Percentiles rank a stretch among this genome's conserved stretches.
Conservation (phyloP, 2,888 invertebrate genomes). For the Uloborus plumipes region DNA sequence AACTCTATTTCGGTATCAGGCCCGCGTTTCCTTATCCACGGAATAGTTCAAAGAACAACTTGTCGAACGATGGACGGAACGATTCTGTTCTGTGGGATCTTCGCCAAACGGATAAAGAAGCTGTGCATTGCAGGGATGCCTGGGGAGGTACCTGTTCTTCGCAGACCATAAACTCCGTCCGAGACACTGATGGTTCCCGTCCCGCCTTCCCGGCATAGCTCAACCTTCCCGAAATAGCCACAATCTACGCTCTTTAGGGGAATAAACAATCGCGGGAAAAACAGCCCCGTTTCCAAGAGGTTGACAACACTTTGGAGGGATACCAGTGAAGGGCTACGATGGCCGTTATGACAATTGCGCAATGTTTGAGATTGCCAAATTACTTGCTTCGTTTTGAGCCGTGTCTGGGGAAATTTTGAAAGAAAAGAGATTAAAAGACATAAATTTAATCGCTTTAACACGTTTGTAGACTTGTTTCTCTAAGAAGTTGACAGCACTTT, state of each 20-base stretch:
- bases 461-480: too few relatives aligned
- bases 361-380: too few relatives aligned
- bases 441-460: too few relatives aligned
- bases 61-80: background rate
- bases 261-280: conserved; percentile 33
- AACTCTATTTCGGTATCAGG: too few relatives aligned
- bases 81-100: background rate
- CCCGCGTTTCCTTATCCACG: too few relatives aligned
- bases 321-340: background rate
- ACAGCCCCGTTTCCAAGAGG: background rate
- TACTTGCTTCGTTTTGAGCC: too few relatives aligned
- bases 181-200: conserved; percentile 48
- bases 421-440: too few relatives aligned
- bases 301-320: conserved; percentile 26
- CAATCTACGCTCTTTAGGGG: conserved; percentile 36
- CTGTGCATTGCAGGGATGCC: conserved; percentile 33
- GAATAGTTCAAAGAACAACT: conserved; percentile 1
- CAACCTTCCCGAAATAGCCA: conserved; percentile 41
- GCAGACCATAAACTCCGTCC: conserved; percentile 42
- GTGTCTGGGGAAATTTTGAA: too few relatives aligned
- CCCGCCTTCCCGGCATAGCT: conserved; percentile 24
- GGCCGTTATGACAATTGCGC: too few relatives aligned
- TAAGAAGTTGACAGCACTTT: too few relatives aligned
- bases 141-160: conserved; percentile 46
- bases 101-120: conserved; percentile 26